Percentiles rank a stretch among this genome's conserved stretches.
Evolutionary conservation across 1,140 invertebrate genomes (phyloP).

Genomic region (Fopius arisanus): DNA sequence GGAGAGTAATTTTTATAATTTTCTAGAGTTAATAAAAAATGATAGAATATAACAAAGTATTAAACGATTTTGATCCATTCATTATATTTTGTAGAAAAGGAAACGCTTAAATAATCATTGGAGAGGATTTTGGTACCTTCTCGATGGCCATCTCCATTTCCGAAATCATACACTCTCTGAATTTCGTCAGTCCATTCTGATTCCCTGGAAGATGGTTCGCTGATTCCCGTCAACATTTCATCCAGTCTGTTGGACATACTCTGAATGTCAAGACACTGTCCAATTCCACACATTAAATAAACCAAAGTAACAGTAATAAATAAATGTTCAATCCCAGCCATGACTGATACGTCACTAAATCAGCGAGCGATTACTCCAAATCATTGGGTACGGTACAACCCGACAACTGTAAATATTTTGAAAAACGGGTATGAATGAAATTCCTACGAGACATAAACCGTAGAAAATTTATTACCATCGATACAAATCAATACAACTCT

Average conservation of each 20-base stretch:
- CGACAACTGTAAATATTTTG: neutral
- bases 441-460: neutral
- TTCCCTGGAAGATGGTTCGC: no score
- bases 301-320: neutral
- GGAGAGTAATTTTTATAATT: neutral
- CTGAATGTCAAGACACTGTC: neutral
- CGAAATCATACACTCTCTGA: no score
- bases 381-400: neutral
- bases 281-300: neutral
- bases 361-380: neutral
- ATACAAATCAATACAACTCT: constrained; percentile 1
- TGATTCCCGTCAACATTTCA: no score
- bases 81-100: no score
- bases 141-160: no score
- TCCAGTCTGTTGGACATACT: neutral
- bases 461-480: neutral
- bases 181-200: no score
- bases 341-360: neutral
- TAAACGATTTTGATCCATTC: no score
- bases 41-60: no score
- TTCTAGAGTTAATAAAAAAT: no score
- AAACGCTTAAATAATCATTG: neutral
- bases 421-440: neutral
- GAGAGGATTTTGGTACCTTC: no score
- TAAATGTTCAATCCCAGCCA: neutral